Percentiles rank a stretch among this genome's conserved stretches.
phyloP scores from a whole-genome alignment of 2,797 vertebrate species.

The Bradypodion ventrale region DNA sequence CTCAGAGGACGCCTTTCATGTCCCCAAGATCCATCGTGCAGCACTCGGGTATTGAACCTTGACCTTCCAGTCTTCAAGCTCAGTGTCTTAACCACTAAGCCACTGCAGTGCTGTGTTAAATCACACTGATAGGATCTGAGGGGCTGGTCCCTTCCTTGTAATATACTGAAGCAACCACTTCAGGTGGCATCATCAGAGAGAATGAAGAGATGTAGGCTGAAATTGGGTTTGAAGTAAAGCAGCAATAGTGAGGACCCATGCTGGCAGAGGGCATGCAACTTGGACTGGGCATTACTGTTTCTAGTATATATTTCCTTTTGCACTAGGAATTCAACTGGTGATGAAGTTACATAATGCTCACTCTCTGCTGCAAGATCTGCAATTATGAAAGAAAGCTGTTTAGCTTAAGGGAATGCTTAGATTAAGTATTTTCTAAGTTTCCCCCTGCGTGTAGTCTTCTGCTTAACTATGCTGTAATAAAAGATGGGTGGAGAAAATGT shows the following conservation, averaged over 20 bases:
- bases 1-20: no score
- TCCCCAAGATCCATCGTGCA: no score
- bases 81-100: no score
- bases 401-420: constrained; percentile 22
- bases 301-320: not conserved
- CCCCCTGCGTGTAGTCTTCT: constrained; percentile 5
- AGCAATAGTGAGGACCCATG: not conserved
- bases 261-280: no score
- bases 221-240: not conserved
- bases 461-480: constrained; percentile 4
- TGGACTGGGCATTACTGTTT: not conserved
- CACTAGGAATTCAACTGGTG: not conserved
- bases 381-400: constrained; percentile 14
- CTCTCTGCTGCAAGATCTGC: not conserved
- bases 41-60: no score
- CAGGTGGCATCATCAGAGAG: not conserved
- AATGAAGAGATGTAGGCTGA: not conserved
- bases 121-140: no score
- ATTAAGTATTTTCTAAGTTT: not conserved
- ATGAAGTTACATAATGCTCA: not conserved
- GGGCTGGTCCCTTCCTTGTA: no score
- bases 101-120: no score
- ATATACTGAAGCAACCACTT: not conserved
- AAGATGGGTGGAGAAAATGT: constrained; percentile 17
- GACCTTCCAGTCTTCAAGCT: no score